These are phyloP conservation scores for Pyrocoelia pectoralis DNA, from an alignment of 2,888 invertebrate species.

Conservation along the genomic window DNA sequence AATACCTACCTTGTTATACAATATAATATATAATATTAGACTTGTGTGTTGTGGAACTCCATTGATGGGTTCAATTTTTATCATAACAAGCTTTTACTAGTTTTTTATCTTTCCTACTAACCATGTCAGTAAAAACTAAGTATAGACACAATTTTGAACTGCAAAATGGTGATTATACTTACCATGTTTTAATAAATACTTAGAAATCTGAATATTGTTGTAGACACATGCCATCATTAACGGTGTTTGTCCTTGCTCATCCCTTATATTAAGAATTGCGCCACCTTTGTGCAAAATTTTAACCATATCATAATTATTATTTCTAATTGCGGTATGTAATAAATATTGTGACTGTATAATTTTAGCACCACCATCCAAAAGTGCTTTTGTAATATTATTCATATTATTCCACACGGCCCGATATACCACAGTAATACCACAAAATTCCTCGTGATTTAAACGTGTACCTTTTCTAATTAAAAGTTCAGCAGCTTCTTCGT, in stretches of 20 bases:
- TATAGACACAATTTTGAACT: too few relatives aligned
- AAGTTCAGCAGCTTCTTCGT: constrained; percentile 57
- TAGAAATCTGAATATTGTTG: constrained; percentile 60
- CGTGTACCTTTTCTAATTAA: constrained; percentile 68
- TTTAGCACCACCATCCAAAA: constrained; percentile 72
- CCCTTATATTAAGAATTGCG: constrained; percentile 68
- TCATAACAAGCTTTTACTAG: too few relatives aligned
- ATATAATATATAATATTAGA: too few relatives aligned
- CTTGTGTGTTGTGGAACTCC: too few relatives aligned
- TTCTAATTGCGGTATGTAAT: constrained; percentile 72
- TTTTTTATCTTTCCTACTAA: constrained; percentile 45
- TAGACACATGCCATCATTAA: constrained; percentile 65
- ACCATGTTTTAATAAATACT: constrained; percentile 66
- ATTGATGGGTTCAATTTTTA: too few relatives aligned
- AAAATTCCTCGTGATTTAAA: constrained; percentile 74
- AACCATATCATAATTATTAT: constrained; percentile 68
- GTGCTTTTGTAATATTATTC: constrained; percentile 64
- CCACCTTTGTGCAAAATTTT: constrained; percentile 66
- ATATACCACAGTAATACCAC: constrained; percentile 74
- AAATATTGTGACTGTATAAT: constrained; percentile 75
- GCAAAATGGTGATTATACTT: constrained; percentile 45
- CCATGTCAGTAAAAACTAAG: too few relatives aligned
- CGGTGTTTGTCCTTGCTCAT: constrained; percentile 74
- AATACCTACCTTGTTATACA: too few relatives aligned
- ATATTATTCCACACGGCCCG: constrained; percentile 75